Conservation (phyloP, 2,888 invertebrate genomes). For the Andrena bicolor region DNA sequence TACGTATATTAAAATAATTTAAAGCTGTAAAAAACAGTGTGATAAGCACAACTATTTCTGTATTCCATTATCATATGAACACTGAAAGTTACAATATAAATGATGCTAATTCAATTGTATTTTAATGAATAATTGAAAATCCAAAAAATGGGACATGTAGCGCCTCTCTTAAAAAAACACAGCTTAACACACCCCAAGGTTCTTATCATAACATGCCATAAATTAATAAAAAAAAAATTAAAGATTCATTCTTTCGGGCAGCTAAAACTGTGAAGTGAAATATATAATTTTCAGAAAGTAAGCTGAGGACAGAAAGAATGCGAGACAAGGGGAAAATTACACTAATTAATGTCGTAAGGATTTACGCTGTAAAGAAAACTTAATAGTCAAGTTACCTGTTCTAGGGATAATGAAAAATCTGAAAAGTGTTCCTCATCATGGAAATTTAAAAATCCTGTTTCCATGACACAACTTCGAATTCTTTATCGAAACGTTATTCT, state of each 20-base stretch:
- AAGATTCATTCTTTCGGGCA: not conserved
- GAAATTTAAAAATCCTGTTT: conserved; percentile 86
- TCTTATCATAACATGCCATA: not conserved
- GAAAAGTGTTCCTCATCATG: conserved; percentile 86
- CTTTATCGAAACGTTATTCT: conserved; percentile 8
- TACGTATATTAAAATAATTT: not conserved
- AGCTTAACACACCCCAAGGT: not conserved
- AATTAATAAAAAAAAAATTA: not conserved
- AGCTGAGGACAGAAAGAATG: not conserved
- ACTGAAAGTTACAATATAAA: not conserved
- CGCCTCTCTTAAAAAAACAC: not conserved
- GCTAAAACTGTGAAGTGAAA: not conserved
- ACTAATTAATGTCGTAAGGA: too few relatives aligned
- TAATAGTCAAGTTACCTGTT: conserved; percentile 74
- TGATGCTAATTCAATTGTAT: not conserved
- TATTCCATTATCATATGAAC: not conserved
- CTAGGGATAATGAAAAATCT: conserved; percentile 79
- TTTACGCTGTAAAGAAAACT: conserved; percentile 1
- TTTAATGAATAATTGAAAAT: not conserved
- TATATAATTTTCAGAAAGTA: not conserved
- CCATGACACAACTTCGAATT: conserved; percentile 81
- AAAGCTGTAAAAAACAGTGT: not conserved
- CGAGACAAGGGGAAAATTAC: too few relatives aligned
- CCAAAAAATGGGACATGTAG: not conserved
- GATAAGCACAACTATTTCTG: not conserved